These are phyloP conservation scores for Cynopterus brachyotis DNA, from an alignment of 2,113 vertebrate species.

Conservation along the genomic window DNA sequence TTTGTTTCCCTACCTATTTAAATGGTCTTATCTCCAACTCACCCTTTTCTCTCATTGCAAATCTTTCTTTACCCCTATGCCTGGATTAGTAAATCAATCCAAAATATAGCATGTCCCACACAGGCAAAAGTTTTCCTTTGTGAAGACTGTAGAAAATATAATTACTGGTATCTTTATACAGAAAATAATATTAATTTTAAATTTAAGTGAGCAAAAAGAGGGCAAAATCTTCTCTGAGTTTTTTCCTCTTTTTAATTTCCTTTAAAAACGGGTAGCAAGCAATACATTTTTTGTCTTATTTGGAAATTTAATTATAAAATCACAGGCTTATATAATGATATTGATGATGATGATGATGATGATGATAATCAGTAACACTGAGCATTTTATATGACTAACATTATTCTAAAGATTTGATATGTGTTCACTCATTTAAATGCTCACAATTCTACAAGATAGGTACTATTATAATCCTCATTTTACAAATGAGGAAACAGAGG, in stretches of 20 bases:
- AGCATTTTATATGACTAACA: not conserved
- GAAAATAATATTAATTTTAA: conserved; percentile 10
- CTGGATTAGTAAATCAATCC: not conserved
- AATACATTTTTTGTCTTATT: not conserved
- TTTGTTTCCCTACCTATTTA: not conserved
- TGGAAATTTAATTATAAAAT: conserved; percentile 21
- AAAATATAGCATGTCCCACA: not conserved
- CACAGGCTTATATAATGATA: not conserved
- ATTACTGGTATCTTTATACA: not conserved
- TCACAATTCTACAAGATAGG: not conserved
- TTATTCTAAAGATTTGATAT: not conserved
- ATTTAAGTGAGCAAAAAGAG: not conserved
- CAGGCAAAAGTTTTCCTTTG: not conserved
- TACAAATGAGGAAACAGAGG: not conserved
- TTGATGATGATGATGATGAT: no score
- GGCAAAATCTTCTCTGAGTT: not conserved
- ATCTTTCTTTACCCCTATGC: not conserved
- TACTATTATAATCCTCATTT: not conserved
- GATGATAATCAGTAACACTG: not conserved
- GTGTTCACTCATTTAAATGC: not conserved
- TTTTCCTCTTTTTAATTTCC: not conserved
- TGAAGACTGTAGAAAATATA: not conserved
- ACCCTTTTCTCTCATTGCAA: not conserved
- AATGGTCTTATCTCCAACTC: not conserved
- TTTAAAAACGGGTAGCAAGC: conserved; percentile 5